Conservation (phyloP, 2,888 invertebrate species). For the Coleophora deauratella region DNA sequence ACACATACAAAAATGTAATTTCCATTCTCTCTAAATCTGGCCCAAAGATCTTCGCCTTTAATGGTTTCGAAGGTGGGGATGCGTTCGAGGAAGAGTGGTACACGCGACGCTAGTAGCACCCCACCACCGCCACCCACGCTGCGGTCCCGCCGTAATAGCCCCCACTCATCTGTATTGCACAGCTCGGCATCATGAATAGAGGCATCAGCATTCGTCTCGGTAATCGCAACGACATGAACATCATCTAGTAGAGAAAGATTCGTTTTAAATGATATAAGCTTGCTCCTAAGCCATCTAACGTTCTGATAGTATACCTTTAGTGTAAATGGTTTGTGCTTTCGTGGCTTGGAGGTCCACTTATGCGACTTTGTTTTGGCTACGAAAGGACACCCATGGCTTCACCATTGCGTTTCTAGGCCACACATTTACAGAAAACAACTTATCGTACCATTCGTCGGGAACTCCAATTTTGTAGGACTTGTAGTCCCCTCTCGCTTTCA, state of each 20-base stretch:
- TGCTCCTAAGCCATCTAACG: constrained; percentile 5
- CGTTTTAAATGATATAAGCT: background rate
- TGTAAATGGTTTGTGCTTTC: background rate
- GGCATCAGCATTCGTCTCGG: constrained; percentile 1
- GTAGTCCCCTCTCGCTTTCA: constrained; percentile 15
- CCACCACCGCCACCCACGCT: background rate
- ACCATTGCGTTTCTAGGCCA: constrained; percentile 17
- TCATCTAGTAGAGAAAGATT: background rate
- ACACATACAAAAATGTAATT: background rate
- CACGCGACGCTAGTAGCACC: constrained; percentile 3
- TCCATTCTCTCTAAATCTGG: background rate
- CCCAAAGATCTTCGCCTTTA: constrained; percentile 6
- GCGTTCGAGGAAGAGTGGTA: background rate
- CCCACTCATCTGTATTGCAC: no score
- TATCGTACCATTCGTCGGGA: constrained; percentile 8
- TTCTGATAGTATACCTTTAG: constrained; percentile 1
- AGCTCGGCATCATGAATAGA: constrained; percentile 4
- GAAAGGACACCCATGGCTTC: constrained; percentile 11
- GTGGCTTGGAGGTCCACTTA: no score
- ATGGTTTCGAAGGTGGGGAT: background rate
- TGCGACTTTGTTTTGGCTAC: no score
- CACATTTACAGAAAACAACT: constrained; percentile 8
- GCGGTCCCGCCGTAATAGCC: background rate
- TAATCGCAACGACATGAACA: constrained; percentile 1
- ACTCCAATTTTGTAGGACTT: constrained; percentile 18